phyloP scores from a whole-genome alignment of 1,140 invertebrate species.

The Micrasema minimum region DNA sequence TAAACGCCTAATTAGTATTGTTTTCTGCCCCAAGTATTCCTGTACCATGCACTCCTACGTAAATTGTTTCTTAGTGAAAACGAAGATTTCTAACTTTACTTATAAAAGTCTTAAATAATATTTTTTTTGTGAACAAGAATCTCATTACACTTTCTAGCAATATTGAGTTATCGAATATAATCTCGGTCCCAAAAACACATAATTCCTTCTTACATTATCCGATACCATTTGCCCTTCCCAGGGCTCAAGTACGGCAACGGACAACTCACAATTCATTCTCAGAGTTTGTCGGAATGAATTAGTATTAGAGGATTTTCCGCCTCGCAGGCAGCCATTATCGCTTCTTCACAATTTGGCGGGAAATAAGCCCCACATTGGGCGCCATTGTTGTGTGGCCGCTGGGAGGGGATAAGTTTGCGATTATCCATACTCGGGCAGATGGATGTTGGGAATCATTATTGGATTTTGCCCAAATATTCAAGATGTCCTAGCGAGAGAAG shows the following conservation, averaged over 20 bases:
- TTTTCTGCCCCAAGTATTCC: no score
- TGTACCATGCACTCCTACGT: no score
- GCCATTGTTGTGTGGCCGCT: constrained; percentile 40
- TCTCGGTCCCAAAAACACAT: not conserved
- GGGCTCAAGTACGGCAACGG: constrained; percentile 9
- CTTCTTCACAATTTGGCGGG: constrained; percentile 42
- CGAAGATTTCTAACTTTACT: no score
- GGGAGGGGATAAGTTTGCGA: constrained; percentile 8
- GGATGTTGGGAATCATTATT: constrained; percentile 16
- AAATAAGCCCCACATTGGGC: constrained; percentile 41
- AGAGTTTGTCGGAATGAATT: constrained; percentile 41
- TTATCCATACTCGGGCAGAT: constrained; percentile 1
- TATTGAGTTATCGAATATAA: no score
- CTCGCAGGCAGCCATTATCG: constrained; percentile 44
- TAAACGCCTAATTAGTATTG: no score
- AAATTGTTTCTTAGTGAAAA: no score
- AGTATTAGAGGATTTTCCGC: constrained; percentile 45
- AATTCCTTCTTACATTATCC: not conserved
- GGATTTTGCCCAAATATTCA: constrained; percentile 20
- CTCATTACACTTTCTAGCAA: no score
- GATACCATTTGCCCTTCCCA: not conserved
- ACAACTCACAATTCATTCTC: constrained; percentile 37
- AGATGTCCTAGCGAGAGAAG: not conserved
- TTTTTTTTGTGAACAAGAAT: no score
- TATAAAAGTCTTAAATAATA: no score